These are phyloP conservation scores for Escarpia spicata DNA, from an alignment of 2,888 invertebrate species.

Conservation along the genomic window DNA sequence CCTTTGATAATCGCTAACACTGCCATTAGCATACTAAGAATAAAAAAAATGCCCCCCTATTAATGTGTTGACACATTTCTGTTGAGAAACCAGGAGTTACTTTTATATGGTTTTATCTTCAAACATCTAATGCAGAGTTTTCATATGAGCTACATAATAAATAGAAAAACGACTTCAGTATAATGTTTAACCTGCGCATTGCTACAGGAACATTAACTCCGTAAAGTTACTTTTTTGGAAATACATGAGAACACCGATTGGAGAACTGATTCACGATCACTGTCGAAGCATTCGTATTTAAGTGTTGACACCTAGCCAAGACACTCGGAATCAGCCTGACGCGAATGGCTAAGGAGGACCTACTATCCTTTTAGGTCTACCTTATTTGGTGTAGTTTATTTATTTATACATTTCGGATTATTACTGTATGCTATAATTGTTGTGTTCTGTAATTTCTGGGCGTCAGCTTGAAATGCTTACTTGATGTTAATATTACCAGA, in stretches of 20 bases:
- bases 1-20: too few species aligned
- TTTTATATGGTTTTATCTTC: too few species aligned
- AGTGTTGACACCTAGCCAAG: neutral
- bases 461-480: neutral
- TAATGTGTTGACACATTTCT: too few species aligned
- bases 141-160: too few species aligned
- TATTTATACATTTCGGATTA: neutral
- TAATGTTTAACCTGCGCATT: too few species aligned
- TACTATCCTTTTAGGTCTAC: neutral
- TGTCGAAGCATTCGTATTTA: neutral
- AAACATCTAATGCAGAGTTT: too few species aligned
- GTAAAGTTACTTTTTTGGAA: neutral
- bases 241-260: neutral
- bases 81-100: too few species aligned
- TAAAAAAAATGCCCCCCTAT: too few species aligned
- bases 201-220: neutral
- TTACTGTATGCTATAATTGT: neutral
- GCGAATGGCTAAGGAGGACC: neutral
- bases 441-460: neutral
- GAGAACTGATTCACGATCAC: neutral
- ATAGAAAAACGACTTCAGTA: too few species aligned
- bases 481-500: neutral
- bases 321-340: neutral
- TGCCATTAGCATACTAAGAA: too few species aligned
- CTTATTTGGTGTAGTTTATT: neutral